Evolutionary conservation across 2,113 vertebrate genomes (phyloP).

Genomic region (Triplophysa dalaica): DNA sequence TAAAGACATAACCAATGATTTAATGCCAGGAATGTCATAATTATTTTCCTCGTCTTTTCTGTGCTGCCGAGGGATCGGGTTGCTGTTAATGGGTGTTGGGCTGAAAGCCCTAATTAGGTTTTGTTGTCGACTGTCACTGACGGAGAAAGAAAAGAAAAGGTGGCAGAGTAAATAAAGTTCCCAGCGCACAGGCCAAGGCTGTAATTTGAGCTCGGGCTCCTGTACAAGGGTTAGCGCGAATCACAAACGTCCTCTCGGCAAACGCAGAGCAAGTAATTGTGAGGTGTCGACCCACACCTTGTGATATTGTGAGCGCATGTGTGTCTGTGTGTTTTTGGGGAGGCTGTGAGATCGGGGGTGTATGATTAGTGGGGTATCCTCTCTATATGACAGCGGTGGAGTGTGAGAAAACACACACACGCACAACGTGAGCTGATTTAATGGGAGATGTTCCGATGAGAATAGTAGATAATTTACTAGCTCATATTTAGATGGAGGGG

Average conservation of each 20-base stretch:
- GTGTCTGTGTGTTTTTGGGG: constrained; percentile 36
- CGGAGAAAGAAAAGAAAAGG: constrained; percentile 78
- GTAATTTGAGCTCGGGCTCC: constrained; percentile 88
- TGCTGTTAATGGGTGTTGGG: constrained; percentile 79
- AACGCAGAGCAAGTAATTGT: constrained; percentile 80
- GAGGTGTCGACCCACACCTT: constrained; percentile 74
- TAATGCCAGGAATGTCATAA: constrained; percentile 87
- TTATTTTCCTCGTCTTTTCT: constrained; percentile 80
- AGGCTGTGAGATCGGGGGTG: constrained; percentile 60
- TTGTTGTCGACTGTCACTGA: constrained; percentile 80
- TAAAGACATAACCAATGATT: constrained; percentile 88
- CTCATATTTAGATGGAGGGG: constrained; percentile 37
- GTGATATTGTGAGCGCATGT: constrained; percentile 43
- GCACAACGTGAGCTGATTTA: constrained; percentile 49
- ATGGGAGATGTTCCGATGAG: constrained; percentile 38
- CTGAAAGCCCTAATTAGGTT: constrained; percentile 92
- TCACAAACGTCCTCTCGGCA: constrained; percentile 77
- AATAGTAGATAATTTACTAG: constrained; percentile 40
- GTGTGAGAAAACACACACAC: constrained; percentile 41
- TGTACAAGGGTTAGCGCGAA: constrained; percentile 79
- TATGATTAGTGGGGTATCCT: constrained; percentile 70
- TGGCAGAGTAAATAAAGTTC: constrained; percentile 86
- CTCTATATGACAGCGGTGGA: constrained; percentile 50
- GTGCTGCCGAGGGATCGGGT: constrained; percentile 77
- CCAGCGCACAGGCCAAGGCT: constrained; percentile 79